phyloP scores from a whole-genome alignment of 1,140 invertebrate species.

The Hyposmocoma kahamanoa region DNA sequence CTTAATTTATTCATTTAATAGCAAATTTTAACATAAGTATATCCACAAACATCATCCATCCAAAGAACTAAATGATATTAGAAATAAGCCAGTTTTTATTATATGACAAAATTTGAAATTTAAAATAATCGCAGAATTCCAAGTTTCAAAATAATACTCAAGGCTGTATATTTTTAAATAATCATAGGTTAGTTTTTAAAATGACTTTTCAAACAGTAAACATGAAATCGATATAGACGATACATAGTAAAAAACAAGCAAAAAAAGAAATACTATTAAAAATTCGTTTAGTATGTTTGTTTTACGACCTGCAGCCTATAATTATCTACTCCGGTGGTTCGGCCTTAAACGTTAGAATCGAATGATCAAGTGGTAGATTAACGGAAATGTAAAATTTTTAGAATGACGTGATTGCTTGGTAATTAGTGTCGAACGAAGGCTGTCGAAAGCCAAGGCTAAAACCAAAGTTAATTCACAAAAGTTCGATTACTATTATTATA shows the following conservation, averaged over 20 bases:
- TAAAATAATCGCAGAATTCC: too few relatives aligned
- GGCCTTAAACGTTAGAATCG: slow-evolving; percentile 12
- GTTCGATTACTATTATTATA: too few relatives aligned
- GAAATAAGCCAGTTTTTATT: too few relatives aligned
- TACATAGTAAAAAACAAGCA: not conserved
- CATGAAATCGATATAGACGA: too few relatives aligned
- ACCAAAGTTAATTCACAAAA: too few relatives aligned
- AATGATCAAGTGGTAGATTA: slow-evolving; percentile 10
- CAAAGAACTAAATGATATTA: too few relatives aligned
- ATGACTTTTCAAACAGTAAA: too few relatives aligned
- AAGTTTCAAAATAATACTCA: too few relatives aligned
- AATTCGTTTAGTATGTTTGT: slow-evolving; percentile 28
- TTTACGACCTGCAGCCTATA: slow-evolving; percentile 24
- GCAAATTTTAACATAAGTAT: not conserved
- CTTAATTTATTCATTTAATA: not conserved
- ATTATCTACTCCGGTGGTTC: slow-evolving; percentile 33
- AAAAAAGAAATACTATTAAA: slow-evolving; percentile 16
- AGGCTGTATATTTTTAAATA: too few relatives aligned
- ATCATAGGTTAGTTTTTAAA: too few relatives aligned
- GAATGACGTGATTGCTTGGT: slow-evolving; percentile 9
- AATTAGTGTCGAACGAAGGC: slow-evolving; percentile 8
- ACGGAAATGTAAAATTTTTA: slow-evolving; percentile 10
- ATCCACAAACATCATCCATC: too few relatives aligned
- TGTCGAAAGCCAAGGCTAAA: slow-evolving; percentile 1
- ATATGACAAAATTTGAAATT: too few relatives aligned